Evolutionary conservation across 2,888 invertebrate genomes (phyloP).

Genomic region (Aphodius granarius): DNA sequence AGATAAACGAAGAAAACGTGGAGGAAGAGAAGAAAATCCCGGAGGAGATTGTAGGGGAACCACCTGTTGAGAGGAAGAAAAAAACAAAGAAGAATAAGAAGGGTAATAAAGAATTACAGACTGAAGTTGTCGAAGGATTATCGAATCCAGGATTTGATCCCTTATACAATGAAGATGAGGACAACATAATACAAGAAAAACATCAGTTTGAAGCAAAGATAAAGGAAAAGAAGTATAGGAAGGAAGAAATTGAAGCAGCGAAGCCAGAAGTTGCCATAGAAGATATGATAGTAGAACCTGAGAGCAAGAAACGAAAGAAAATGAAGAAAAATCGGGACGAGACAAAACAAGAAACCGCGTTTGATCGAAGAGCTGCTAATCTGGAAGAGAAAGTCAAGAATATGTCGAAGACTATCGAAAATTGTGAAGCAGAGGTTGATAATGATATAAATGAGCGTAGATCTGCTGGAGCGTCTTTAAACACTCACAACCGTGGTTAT

Average conservation of each 20-base stretch:
- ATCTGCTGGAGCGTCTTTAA: too few relatives aligned
- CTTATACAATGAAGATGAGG: slow-evolving; percentile 27
- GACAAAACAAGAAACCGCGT: slow-evolving; percentile 30
- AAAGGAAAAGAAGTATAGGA: slow-evolving; percentile 16
- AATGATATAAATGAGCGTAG: slow-evolving; percentile 51
- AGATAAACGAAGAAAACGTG: not conserved
- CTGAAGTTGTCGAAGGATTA: slow-evolving; percentile 25
- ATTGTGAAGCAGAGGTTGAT: slow-evolving; percentile 50
- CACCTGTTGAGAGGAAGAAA: slow-evolving; percentile 18
- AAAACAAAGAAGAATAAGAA: too few relatives aligned
- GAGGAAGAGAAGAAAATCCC: slow-evolving; percentile 15
- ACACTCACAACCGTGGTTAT: too few relatives aligned
- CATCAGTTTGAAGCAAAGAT: slow-evolving; percentile 25
- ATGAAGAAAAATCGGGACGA: slow-evolving; percentile 11
- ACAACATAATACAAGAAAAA: slow-evolving; percentile 26
- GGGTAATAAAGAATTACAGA: too few relatives aligned
- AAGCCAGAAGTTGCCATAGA: too few relatives aligned
- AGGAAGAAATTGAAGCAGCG: not conserved
- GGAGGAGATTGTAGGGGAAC: slow-evolving; percentile 4
- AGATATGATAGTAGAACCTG: slow-evolving; percentile 1
- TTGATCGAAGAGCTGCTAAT: slow-evolving; percentile 33
- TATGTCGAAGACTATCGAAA: slow-evolving; percentile 45
- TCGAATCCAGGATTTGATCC: slow-evolving; percentile 47
- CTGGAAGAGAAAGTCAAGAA: slow-evolving; percentile 43
- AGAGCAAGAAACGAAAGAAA: not conserved